Evolutionary conservation across 2,113 vertebrate genomes (phyloP), one percentile per base, ranked within the genome.

Genomic region (Ranitomeya imitator): DNA sequence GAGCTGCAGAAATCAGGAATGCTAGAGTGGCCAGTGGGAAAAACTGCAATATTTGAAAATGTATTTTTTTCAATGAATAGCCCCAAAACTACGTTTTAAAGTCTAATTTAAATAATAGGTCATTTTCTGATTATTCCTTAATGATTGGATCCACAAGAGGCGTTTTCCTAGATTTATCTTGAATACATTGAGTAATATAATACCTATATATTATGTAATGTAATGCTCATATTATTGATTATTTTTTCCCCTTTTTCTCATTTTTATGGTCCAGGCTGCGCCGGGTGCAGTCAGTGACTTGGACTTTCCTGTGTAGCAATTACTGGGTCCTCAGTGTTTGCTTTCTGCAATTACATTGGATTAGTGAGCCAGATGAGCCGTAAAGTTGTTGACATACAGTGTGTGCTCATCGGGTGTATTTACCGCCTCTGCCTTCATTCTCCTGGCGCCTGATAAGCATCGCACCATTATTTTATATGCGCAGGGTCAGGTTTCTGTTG

Each of bases 361-460:
- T 73, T 77, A 21, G 84, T 76, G 19, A 77, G 61, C 54, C 69
- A 74, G 59, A 51, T 83, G 80, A n/a, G 60, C 18, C 51, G 31
- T 83, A 45, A 57, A 12, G 31, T 51, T 83, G 37, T 83, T 83
- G 80, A 83, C 80, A 51, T 51, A n/a, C 4, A 6, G 37, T 83
- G 80, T 83, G 80, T 83, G 23, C 60, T 83, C 16, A 65, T 4
- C 14, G 60, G 80, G 80, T 65, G 60, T 51, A 45, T 83, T 21
- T 76, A 19, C 59, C 81, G 16, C 61, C 59, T 11, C 37, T 31
- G 37, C 31, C 73, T 76, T 21, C 73, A 76, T 51, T 19, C 37
- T 74, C 71, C 16, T 76, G 73, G 18, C 5, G 21, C 37, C 18
- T 8, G 73, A 76, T 76, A 76, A 52, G 45, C 37, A 5, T 76